Conservation (phyloP, 2,797 vertebrate species). For the Ibycter americanus region DNA sequence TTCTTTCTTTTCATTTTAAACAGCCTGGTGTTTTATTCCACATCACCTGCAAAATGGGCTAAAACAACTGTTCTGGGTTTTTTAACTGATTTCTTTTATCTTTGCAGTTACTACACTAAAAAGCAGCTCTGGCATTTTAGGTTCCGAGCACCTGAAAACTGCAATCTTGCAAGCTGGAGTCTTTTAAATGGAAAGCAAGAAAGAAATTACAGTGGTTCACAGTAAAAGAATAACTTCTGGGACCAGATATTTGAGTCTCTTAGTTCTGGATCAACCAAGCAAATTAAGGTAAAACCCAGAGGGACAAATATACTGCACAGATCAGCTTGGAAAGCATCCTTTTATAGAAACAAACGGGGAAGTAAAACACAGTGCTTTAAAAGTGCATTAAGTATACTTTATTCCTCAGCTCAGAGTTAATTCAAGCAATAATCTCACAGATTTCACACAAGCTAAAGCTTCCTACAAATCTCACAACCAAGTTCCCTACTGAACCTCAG, state of each 20-base stretch:
- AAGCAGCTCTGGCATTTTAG: not conserved
- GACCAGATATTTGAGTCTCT: not conserved
- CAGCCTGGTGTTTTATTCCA: not conserved
- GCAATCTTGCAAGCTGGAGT: not conserved
- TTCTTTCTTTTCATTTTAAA: not conserved
- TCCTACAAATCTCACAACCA: not conserved
- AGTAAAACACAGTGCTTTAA: slow-evolving; percentile 30
- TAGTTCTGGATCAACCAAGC: slow-evolving; percentile 31
- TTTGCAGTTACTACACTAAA: not conserved
- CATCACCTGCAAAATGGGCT: slow-evolving; percentile 26
- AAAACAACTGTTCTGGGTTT: not conserved
- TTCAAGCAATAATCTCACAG: slow-evolving; percentile 43
- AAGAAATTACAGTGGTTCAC: not conserved
- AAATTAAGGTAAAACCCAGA: slow-evolving; percentile 39
- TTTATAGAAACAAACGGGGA: slow-evolving; percentile 15
- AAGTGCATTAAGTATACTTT: slow-evolving; percentile 33
- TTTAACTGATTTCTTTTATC: slow-evolving; percentile 26
- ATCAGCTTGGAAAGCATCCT: slow-evolving; percentile 36
- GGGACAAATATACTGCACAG: slow-evolving; percentile 11
- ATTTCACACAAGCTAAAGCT: slow-evolving; percentile 9
- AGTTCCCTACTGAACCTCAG: not conserved
- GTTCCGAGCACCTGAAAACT: not conserved
- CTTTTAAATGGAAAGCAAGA: slow-evolving; percentile 18
- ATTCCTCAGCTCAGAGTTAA: slow-evolving; percentile 14
- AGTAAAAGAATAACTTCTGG: slow-evolving; percentile 20